Evolutionary conservation across 2,113 vertebrate species (phyloP).

Genomic region (Globicephala melas): DNA sequence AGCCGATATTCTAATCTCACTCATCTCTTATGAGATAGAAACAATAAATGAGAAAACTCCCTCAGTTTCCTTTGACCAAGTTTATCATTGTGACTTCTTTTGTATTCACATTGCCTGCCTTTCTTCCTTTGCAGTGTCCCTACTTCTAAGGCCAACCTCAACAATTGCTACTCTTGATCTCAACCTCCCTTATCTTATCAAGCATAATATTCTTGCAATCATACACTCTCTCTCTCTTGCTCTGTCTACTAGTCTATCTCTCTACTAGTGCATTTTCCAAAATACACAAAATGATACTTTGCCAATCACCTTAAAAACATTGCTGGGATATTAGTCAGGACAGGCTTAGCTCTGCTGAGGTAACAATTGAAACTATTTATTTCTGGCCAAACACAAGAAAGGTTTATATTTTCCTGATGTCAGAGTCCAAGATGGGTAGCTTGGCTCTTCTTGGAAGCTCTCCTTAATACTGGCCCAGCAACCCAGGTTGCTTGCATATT

Average conservation of each 20-base stretch:
- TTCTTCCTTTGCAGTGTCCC: neutral
- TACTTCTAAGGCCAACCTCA: neutral
- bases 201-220: neutral
- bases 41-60: neutral
- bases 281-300: neutral
- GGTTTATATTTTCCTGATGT: neutral
- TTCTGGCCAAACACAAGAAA: neutral
- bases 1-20: neutral
- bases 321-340: neutral
- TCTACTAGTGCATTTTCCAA: neutral
- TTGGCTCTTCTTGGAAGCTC: neutral
- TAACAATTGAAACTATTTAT: neutral
- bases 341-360: neutral
- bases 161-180: neutral
- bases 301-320: neutral
- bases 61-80: conserved; percentile 4
- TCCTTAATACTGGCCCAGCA: neutral
- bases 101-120: neutral
- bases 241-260: neutral
- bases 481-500: neutral
- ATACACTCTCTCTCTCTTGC: neutral
- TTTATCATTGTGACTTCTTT: neutral
- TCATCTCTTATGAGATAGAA: conserved; percentile 3
- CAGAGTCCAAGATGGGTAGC: neutral
- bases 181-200: neutral